Base-by-base conservation (phyloP, 2,888 invertebrate species). In the Girardia tigrina region DNA sequence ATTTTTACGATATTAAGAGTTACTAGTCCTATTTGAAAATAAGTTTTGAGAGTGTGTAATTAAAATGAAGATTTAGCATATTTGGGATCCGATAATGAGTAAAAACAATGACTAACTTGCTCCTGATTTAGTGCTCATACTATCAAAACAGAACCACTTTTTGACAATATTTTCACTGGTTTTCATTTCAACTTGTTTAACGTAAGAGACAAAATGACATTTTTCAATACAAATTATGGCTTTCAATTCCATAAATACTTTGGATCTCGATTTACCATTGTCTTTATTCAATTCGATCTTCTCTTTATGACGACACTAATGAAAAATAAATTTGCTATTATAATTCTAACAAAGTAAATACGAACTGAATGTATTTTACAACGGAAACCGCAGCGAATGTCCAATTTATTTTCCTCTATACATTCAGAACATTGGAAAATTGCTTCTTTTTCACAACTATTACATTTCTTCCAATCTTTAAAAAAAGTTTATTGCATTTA, bases 131-230 rank as follows among this genome's bases (percentile, higher is more conserved):
- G n/a, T n/a, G n/a, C n/a, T n/a, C n/a, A n/a, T n/a, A n/a, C n/a
- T n/a, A n/a, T n/a, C n/a, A n/a, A n/a, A n/a, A n/a, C n/a, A n/a
- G n/a, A n/a, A n/a, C n/a, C n/a, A n/a, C n/a, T n/a, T n/a, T n/a
- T n/a, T n/a, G n/a, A n/a, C n/a, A n/a, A n/a, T n/a, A n/a, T n/a
- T n/a, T n/a, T n/a, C n/a, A n/a, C n/a, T n/a, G n/a, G n/a, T n/a
- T n/a, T n/a, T n/a, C n/a, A n/a, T n/a, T n/a, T 56, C 56, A 56
- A 16, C 4, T 56, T 56, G 56, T 56, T 56, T 56, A 20, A 56
- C 56, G n/a, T 12, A 56, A n/a, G 56, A 56, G n/a, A 56, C 56
- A 16, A 56, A 56, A 56, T 56, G 56, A n/a, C 56, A 56, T 56
- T 56, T 56, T 16, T 56, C 56, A 56, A 56, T 56, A n/a, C 56